Conservation (phyloP, 1,140 invertebrate genomes). For the Ips nitidus region DNA sequence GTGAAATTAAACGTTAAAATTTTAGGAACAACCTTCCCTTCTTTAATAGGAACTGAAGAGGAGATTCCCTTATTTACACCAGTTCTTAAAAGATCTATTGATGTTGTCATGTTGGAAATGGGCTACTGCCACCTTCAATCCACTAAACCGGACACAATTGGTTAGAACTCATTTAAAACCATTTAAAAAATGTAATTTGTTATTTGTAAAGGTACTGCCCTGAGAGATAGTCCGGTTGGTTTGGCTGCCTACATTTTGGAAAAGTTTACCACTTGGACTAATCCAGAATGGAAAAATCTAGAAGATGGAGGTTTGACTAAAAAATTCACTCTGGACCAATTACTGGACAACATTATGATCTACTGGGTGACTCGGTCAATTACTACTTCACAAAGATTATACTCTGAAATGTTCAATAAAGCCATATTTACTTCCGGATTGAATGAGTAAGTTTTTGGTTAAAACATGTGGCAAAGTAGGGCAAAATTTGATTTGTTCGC, state of each 20-base stretch:
- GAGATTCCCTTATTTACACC: constrained; percentile 64
- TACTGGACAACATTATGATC: constrained; percentile 76
- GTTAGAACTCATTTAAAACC: constrained; percentile 53
- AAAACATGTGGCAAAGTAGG: not conserved
- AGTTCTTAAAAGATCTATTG: constrained; percentile 53
- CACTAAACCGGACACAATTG: constrained; percentile 90
- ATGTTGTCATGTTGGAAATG: constrained; percentile 62
- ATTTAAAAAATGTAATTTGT: not conserved
- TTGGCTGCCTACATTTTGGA: constrained; percentile 85
- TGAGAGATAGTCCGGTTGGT: constrained; percentile 70
- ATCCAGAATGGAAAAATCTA: constrained; percentile 57
- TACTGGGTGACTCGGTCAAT: constrained; percentile 73
- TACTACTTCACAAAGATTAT: constrained; percentile 67
- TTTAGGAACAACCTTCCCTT: constrained; percentile 59
- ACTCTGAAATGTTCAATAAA: constrained; percentile 60
- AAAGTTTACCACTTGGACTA: constrained; percentile 81
- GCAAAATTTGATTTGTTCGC: constrained; percentile 45
- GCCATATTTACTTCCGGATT: constrained; percentile 15
- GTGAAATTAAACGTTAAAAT: constrained; percentile 48
- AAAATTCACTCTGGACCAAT: constrained; percentile 70
- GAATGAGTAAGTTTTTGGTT: constrained; percentile 12
- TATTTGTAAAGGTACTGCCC: constrained; percentile 55
- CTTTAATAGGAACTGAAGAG: constrained; percentile 59
- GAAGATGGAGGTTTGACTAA: constrained; percentile 72
- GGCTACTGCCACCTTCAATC: constrained; percentile 88